Evolutionary conservation across 2,888 invertebrate species (phyloP), one percentile per base, ranked within the genome.

Genomic region (Tetanocera ferruginea): DNA sequence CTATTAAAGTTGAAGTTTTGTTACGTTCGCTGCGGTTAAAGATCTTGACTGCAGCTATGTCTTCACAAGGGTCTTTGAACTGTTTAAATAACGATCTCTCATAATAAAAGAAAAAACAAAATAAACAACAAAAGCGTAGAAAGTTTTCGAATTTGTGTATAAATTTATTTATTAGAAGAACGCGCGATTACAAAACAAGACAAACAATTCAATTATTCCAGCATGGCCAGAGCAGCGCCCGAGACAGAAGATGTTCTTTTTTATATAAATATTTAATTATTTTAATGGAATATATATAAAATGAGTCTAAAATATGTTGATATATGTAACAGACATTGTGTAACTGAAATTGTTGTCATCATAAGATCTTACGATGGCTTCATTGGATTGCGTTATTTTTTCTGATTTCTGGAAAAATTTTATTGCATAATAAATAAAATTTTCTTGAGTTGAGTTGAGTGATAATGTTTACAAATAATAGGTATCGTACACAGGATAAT

Each of bases 251-350:
- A 67, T 67, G 67, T 67, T 67, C 67, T 43, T 28, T 43, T 28
- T n/a, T n/a, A n/a, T 5, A 67, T 67, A 67, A 67, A 67, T 67
- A 67, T 67, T 37, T 67, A 28, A 11, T 67, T 67, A 67, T 67
- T 67, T 37, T 43, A 67, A 67, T 37, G 2, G n/a, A 28, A 43
- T 11, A 43, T 11, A 43, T 43, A 14, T 1, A 43, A 43, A 43
- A 11, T 11, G 43, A 43, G 43, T 43, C 6, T 6, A 6, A 37
- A 37, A 37, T 37, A 37, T 37, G 37, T 43, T 43, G 2, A 43
- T 43, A 43, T 43, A 43, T 43, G 43, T 14, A 43, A 43, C 43
- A 43, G 43, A 43, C 11, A 43, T 43, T 43, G 43, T 43, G 43
- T 43, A 43, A 37, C 37, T 37, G 8, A 6, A 37, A 43, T 43